Base-by-base conservation (phyloP, 1,140 invertebrate species). In the Glossosoma conforme region DNA sequence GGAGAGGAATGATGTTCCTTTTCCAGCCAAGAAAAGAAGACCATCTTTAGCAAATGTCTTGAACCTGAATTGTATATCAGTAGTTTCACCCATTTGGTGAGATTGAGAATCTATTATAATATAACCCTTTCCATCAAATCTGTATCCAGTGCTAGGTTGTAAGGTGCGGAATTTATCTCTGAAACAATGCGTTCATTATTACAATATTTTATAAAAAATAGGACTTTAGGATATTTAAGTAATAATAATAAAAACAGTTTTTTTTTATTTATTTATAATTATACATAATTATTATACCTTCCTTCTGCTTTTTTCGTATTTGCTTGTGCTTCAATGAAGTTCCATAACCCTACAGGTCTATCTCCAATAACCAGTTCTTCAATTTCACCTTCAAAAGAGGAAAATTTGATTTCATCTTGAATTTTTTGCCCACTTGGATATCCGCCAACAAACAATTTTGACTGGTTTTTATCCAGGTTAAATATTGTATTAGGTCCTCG, bases 341-440 rank as follows among this genome's bases (percentile, higher is more conserved):
- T 98, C 95, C 95, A 98, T 11, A 98, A 76, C 0, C 94, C 94
- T 11, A 98, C 81, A 2, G 84, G 86, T 10, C 83, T 84, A 21
- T 93, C 89, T 13, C 93, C 93, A 56, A 98, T 87, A 40, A 84
- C 79, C 0, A 98, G 67, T 42, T 93, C 91, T 65, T 98, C 94
- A 51, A 98, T 88, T 59, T 86, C 79, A 2, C 97, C 97, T 37
- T 85, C 82, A 65, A 94, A 98, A 0, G 82, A 84, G 2, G 79
- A 82, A 35, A 83, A 80, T 6, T 75, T 78, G 2, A 96, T 74
- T 0, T 71, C 77, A 2, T 78, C 66, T 48, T 87, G 89, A 2
- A 89, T 77, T 35, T 82, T 77, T 52, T 82, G 84, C 24, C 65
- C 62, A 2, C 68, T 65, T 0, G 91, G 89, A 52, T 90, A 85